Evolutionary conservation across 2,888 invertebrate species (phyloP).

Genomic region (Troides oblongomaculatus): DNA sequence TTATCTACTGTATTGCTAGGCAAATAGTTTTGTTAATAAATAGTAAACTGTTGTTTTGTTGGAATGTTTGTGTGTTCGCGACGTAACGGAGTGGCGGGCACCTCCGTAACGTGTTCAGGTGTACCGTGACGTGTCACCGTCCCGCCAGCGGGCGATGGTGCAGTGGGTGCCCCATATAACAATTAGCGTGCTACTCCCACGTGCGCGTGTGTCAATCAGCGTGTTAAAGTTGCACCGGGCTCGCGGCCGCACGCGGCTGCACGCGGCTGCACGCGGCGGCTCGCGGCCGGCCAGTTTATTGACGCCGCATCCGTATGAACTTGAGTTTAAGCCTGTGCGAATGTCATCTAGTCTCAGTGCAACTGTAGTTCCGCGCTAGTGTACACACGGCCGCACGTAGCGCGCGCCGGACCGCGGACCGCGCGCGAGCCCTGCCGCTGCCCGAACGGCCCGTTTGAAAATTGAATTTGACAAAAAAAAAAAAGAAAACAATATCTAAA

Average conservation of each 20-base stretch:
- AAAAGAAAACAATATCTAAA: constrained; percentile 33
- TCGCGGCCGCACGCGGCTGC: constrained; percentile 37
- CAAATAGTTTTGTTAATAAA: too few relatives aligned
- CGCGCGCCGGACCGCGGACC: constrained; percentile 18
- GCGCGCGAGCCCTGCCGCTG: background rate
- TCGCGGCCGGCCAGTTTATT: constrained; percentile 61
- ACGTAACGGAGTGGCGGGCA: background rate
- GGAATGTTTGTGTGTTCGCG: background rate
- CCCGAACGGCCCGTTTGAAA: constrained; percentile 16
- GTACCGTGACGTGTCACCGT: background rate
- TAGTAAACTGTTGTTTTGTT: too few relatives aligned
- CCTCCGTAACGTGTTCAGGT: too few relatives aligned
- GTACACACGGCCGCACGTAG: constrained; percentile 53
- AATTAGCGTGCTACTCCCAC: constrained; percentile 11
- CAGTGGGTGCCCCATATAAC: constrained; percentile 8
- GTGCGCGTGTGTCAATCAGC: constrained; percentile 36
- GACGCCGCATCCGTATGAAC: constrained; percentile 71
- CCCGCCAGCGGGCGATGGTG: background rate
- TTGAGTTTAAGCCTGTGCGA: constrained; percentile 72
- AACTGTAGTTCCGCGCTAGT: constrained; percentile 64
- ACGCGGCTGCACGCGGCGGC: constrained; percentile 36
- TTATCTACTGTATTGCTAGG: too few relatives aligned
- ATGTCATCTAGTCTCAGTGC: constrained; percentile 77
- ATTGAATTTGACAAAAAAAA: constrained; percentile 45
- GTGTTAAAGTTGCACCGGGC: constrained; percentile 60